Conservation (phyloP, 2,113 vertebrate genomes). For the Leuciscus idus region DNA sequence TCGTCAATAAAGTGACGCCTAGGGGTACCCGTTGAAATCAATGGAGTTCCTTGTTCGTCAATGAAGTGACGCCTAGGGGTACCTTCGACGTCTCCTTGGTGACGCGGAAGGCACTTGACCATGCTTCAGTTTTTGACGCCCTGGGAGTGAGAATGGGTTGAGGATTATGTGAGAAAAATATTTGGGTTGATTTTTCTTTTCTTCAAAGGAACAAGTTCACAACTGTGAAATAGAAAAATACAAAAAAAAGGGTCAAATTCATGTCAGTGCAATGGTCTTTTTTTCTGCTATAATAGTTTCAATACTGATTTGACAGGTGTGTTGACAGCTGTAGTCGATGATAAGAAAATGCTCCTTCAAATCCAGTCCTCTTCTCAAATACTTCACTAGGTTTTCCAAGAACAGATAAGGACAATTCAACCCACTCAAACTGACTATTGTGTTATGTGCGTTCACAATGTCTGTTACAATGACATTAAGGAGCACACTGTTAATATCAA, state of each 20-base stretch:
- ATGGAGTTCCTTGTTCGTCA: too few species aligned
- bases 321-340: neutral
- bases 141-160: too few species aligned
- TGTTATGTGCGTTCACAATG: neutral
- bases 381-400: neutral
- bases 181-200: neutral
- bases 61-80: too few species aligned
- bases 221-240: neutral
- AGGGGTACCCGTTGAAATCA: too few species aligned
- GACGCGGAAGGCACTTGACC: too few species aligned
- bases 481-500: conserved; percentile 29
- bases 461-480: neutral
- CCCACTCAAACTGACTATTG: neutral
- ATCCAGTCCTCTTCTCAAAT: neutral
- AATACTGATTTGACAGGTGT: neutral
- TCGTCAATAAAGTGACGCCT: too few species aligned
- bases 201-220: neutral
- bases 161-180: conserved; percentile 13
- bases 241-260: neutral
- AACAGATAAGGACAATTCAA: conserved; percentile 11
- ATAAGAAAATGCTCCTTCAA: neutral
- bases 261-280: neutral
- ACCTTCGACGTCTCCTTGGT: too few species aligned
- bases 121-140: too few species aligned
- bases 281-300: neutral